These are phyloP conservation scores for Pogonus chalceus DNA, from an alignment of 1,140 invertebrate genomes.

Conservation along the genomic window DNA sequence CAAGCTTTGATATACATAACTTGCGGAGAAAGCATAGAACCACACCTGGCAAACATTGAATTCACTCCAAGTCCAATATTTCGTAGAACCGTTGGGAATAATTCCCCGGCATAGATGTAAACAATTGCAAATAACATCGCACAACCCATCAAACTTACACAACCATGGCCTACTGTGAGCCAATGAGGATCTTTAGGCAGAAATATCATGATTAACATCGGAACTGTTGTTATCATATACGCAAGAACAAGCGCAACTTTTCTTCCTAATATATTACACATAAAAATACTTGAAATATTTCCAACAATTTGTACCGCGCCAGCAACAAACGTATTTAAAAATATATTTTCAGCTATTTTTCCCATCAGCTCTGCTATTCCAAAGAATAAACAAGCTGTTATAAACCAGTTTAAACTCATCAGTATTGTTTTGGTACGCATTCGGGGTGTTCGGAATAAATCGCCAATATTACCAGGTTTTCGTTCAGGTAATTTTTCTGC, in stretches of 20 bases:
- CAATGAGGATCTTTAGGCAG: not conserved
- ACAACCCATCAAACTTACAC: not conserved
- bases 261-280: not conserved
- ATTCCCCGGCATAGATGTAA: constrained; percentile 46
- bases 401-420: not conserved
- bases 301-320: constrained; percentile 18
- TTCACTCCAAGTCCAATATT: constrained; percentile 45
- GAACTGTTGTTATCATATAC: not conserved
- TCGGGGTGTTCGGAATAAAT: not conserved
- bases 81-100: constrained; percentile 48
- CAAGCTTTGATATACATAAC: not conserved
- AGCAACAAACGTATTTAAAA: constrained; percentile 39
- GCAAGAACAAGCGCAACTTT: not conserved
- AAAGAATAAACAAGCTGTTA: constrained; percentile 38
- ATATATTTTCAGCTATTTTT: constrained; percentile 39
- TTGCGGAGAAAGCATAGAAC: constrained; percentile 42
- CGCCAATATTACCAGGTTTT: not conserved
- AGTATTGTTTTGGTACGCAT: not conserved
- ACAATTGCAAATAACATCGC: constrained; percentile 39
- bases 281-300: not conserved
- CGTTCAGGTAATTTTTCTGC: constrained; percentile 21
- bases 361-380: constrained; percentile 41
- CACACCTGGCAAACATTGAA: constrained; percentile 45
- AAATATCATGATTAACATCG: not conserved
- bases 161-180: not conserved